Evolutionary conservation across 2,113 vertebrate species (phyloP), one percentile per base, ranked within the genome.

Genomic region (Cromileptes altivelis): DNA sequence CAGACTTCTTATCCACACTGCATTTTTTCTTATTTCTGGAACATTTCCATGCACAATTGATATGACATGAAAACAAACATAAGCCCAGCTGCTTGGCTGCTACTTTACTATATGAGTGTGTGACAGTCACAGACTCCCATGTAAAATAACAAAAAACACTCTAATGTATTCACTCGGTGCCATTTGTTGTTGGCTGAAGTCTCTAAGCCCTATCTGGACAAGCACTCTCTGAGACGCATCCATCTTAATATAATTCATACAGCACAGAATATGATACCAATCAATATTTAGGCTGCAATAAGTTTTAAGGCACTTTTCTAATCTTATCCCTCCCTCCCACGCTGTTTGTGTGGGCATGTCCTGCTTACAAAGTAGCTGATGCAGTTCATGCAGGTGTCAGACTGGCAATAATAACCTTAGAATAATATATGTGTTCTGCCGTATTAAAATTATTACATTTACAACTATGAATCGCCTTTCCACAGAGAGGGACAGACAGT

Each of bases 321-420:
- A 89, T 87, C 75, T 82, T 82, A 81, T 87, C 82, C 63, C 55
- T 45, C 19, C 86, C 2, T 85, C 89, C 90, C 83, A 92, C 90
- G 70, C 85, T 40, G 68, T 83, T 42, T 87, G 89, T 86, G 90
- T 89, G 75, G 89, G 90, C 82, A 82, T 40, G 58, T 80, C 64
- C 77, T 19, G 37, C 79, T 75, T 77, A 88, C 63, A 74, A 70
- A 84, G 65, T 85, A 86, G 73, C 33, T 62, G 75, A 67, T 88
- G 67, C 70, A 74, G 63, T 75, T 61, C n/a, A 50, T 76, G 80
- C 68, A 74, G 75, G 50, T 82, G 60, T 33, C 69, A 37, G 40
- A 27, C 37, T 55, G 9, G 18, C 21, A 37, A 71, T 14, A 52
- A 56, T 50, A 19, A 55, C 13, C 4, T 25, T 4, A 52, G 9